Conservation (phyloP, 2,113 vertebrate species). For the Gavia stellata region DNA sequence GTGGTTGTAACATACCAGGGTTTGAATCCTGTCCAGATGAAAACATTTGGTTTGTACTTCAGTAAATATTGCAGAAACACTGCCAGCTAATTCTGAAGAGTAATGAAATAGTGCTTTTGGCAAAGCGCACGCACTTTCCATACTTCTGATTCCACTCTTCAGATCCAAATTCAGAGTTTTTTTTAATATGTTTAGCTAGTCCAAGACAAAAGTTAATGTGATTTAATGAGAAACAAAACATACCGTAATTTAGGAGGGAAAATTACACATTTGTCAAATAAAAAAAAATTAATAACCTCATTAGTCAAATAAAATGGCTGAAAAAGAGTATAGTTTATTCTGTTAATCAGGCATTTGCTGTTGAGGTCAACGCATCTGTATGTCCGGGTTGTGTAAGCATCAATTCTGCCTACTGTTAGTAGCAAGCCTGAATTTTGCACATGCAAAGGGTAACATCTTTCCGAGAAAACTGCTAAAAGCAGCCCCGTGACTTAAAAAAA, state of each 20-base stretch:
- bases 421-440: not conserved
- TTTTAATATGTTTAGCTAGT: constrained; percentile 55
- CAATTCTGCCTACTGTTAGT: not conserved
- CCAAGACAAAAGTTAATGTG: constrained; percentile 55
- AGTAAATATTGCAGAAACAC: constrained; percentile 73
- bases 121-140: constrained; percentile 55
- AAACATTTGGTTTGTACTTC: constrained; percentile 78
- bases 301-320: constrained; percentile 24
- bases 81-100: constrained; percentile 78
- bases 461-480: not conserved
- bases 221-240: constrained; percentile 47
- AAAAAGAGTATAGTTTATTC: not conserved
- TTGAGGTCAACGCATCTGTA: not conserved
- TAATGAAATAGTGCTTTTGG: constrained; percentile 75
- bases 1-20: constrained; percentile 72
- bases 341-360: not conserved
- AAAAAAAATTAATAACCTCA: not conserved
- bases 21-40: constrained; percentile 78
- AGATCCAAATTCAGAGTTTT: constrained; percentile 62
- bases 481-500: not conserved
- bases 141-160: constrained; percentile 57
- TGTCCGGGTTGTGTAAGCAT: not conserved
- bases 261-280: not conserved
- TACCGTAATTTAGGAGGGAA: not conserved
- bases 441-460: not conserved